phyloP scores from a whole-genome alignment of 2,888 invertebrate species.

The Dryobotodes eremita region DNA sequence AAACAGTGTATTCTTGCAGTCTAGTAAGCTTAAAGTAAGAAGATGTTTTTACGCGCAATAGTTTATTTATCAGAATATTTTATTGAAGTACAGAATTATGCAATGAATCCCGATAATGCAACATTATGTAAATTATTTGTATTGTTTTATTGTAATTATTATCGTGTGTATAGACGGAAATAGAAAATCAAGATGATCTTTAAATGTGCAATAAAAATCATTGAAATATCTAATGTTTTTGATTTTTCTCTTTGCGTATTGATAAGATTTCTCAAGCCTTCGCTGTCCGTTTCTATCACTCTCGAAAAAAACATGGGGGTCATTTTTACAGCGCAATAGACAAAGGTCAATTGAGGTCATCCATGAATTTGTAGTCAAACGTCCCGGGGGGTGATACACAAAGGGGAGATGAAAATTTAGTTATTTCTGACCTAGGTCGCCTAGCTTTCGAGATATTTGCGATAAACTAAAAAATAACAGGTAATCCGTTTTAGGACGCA shows the following conservation, averaged over 20 bases:
- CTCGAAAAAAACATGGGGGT: neutral
- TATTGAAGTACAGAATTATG: slow-evolving; percentile 55
- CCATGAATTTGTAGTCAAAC: neutral
- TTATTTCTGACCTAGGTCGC: neutral
- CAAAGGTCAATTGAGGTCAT: neutral
- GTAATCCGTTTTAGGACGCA: neutral
- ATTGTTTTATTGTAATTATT: slow-evolving; percentile 54
- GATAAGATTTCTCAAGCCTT: neutral
- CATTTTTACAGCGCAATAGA: neutral
- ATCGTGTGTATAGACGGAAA: slow-evolving; percentile 58
- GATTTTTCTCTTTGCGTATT: neutral
- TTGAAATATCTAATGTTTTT: slow-evolving; percentile 23
- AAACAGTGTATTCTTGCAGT: slow-evolving; percentile 1
- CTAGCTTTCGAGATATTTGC: neutral
- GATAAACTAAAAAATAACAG: neutral
- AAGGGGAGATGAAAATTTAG: neutral
- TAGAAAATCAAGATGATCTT: slow-evolving; percentile 53
- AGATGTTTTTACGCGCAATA: slow-evolving; percentile 24
- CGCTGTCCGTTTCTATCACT: neutral
- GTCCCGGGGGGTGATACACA: neutral
- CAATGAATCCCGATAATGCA: slow-evolving; percentile 40
- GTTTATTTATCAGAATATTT: slow-evolving; percentile 45
- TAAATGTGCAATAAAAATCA: slow-evolving; percentile 59
- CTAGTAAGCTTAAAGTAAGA: slow-evolving; percentile 19
- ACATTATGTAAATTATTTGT: slow-evolving; percentile 58